A percentile compares a stretch with the other conserved stretches of the same genome.
Evolutionary conservation across 2,797 vertebrate species (phyloP).

Genomic region (Austrolebias charrua): DNA sequence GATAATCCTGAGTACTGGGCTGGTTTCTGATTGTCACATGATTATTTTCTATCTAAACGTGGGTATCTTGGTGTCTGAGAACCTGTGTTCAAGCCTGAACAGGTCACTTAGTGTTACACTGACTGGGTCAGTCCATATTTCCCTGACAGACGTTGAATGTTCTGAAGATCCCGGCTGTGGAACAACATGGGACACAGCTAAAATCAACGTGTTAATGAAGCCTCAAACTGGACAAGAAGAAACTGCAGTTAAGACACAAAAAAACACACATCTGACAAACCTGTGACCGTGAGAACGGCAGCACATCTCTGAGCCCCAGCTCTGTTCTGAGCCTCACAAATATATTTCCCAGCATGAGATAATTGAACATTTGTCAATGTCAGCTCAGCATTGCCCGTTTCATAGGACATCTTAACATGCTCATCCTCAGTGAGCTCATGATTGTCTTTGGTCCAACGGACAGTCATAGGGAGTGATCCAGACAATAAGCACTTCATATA

Average conservation of each 20-base stretch:
- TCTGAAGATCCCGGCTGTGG: not conserved
- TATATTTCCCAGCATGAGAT: constrained; percentile 90
- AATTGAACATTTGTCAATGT: constrained; percentile 88
- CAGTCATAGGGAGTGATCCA: constrained; percentile 89
- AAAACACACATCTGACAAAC: constrained; percentile 79
- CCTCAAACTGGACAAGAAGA: constrained; percentile 31
- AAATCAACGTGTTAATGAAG: constrained; percentile 10
- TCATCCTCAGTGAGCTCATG: constrained; percentile 88
- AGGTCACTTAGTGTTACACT: constrained; percentile 88
- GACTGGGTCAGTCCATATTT: constrained; percentile 64
- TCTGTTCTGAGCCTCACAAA: constrained; percentile 92
- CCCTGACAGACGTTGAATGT: constrained; percentile 59
- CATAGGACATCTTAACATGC: constrained; percentile 88
- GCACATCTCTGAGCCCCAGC: constrained; percentile 91
- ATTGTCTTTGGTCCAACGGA: constrained; percentile 92
- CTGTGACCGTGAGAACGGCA: constrained; percentile 89
- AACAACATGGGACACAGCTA: constrained; percentile 34
- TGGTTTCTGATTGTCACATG: constrained; percentile 85
- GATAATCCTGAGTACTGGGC: constrained; percentile 83
- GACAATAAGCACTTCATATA: constrained; percentile 88
- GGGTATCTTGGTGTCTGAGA: constrained; percentile 89
- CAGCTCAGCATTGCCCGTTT: constrained; percentile 84
- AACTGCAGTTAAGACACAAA: constrained; percentile 20
- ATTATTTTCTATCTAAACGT: constrained; percentile 86
- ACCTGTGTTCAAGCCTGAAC: constrained; percentile 87